Percentiles rank a stretch among this genome's conserved stretches.
phyloP scores from a whole-genome alignment of 2,888 invertebrate genomes.

The Venusia cambrica region DNA sequence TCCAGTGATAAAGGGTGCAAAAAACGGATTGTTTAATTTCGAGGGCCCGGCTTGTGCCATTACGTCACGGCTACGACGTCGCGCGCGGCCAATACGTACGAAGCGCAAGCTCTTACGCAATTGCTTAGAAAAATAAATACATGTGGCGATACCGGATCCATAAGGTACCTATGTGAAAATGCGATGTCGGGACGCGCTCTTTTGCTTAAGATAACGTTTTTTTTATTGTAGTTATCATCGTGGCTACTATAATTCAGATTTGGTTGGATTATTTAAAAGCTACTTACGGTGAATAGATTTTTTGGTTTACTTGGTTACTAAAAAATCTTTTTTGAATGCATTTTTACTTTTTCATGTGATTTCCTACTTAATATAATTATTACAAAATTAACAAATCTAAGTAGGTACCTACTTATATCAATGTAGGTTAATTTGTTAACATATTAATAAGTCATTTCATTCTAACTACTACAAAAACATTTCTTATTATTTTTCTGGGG shows the following conservation, averaged over 20 bases:
- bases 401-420: no score
- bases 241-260: slow-evolving; percentile 10
- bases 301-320: no score
- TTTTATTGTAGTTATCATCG: slow-evolving; percentile 22
- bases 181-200: slow-evolving; percentile 29
- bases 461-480: no score
- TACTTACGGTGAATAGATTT: no score
- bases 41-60: slow-evolving; percentile 58
- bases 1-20: slow-evolving; percentile 77
- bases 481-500: no score
- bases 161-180: slow-evolving; percentile 68
- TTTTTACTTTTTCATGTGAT: no score
- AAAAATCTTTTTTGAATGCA: no score
- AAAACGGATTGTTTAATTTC: slow-evolving; percentile 73
- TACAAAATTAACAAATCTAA: no score
- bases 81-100: slow-evolving; percentile 60
- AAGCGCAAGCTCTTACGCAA: slow-evolving; percentile 69
- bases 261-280: slow-evolving; percentile 7
- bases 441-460: no score
- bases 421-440: no score
- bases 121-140: slow-evolving; percentile 72
- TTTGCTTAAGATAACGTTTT: slow-evolving; percentile 22
- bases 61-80: slow-evolving; percentile 71
- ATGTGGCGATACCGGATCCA: slow-evolving; percentile 68
- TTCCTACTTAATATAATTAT: no score